Percentiles rank a stretch among this genome's conserved stretches.
phyloP scores from a whole-genome alignment of 2,797 vertebrate species.

The Bovichtus diacanthus region DNA sequence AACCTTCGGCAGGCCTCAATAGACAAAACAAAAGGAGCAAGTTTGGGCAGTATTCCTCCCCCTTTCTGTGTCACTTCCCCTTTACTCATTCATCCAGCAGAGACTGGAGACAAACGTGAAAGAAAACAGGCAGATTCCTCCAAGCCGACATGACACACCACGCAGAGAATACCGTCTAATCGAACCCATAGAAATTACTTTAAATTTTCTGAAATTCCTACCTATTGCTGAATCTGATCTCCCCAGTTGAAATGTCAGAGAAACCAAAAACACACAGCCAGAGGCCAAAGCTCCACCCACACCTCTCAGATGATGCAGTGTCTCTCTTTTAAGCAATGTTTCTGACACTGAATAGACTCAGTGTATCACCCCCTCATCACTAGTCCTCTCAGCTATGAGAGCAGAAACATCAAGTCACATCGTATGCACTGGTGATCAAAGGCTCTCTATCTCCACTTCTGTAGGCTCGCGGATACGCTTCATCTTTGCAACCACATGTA shows the following conservation, averaged over 20 bases:
- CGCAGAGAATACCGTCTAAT: constrained; percentile 14
- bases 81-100: constrained; percentile 38
- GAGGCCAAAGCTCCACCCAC: constrained; percentile 54
- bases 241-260: constrained; percentile 14
- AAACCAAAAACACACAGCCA: constrained; percentile 45
- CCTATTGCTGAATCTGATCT: constrained; percentile 45
- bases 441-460: constrained; percentile 7
- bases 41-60: constrained; percentile 39
- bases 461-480: neutral
- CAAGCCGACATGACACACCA: neutral
- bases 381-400: constrained; percentile 76
- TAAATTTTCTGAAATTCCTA: too few species aligned
- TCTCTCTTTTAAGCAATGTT: constrained; percentile 52
- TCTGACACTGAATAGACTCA: constrained; percentile 72
- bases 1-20: constrained; percentile 6
- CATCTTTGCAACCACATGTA: constrained; percentile 1
- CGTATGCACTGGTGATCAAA: constrained; percentile 53
- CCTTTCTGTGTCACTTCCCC: constrained; percentile 38
- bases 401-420: constrained; percentile 57
- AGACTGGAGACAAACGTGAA: constrained; percentile 13
- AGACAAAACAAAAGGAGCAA: constrained; percentile 39
- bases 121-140: constrained; percentile 23
- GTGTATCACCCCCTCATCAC: constrained; percentile 78
- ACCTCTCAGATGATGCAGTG: constrained; percentile 60
- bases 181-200: constrained; percentile 13